Conservation (phyloP, 2,797 vertebrate genomes). For the Lycodopsis pacificus region DNA sequence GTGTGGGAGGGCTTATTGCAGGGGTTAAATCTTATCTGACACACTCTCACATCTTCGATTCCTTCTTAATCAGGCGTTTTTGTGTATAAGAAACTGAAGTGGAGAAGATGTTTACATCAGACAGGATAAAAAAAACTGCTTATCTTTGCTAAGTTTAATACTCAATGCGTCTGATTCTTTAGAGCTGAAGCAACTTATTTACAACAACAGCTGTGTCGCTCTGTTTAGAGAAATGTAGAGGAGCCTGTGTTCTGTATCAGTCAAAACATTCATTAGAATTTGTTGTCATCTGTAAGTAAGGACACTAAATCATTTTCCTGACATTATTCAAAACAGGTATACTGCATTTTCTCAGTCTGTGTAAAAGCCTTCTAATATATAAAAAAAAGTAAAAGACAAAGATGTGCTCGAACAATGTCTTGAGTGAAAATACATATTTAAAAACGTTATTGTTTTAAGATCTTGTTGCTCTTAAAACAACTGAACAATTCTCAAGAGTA, state of each 20-base stretch:
- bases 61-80: conserved; percentile 50
- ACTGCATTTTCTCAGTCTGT: neutral
- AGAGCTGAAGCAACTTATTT: conserved; percentile 3
- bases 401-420: neutral
- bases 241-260: neutral
- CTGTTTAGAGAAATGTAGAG: neutral
- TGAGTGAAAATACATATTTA: neutral
- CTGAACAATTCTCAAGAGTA: neutral
- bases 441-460: neutral
- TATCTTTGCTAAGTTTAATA: conserved; percentile 26
- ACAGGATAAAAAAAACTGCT: conserved; percentile 27
- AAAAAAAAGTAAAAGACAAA: neutral
- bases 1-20: conserved; percentile 34
- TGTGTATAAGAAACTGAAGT: conserved; percentile 24
- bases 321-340: neutral
- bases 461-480: neutral
- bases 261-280: neutral
- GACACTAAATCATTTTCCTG: neutral
- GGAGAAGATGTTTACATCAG: conserved; percentile 38
- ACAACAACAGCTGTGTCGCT: neutral
- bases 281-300: neutral
- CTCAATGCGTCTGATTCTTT: neutral
- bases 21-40: conserved; percentile 39
- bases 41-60: conserved; percentile 35
- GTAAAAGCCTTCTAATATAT: neutral